Conservation (phyloP, 2,797 vertebrate genomes). For the Etheostoma perlongum region DNA sequence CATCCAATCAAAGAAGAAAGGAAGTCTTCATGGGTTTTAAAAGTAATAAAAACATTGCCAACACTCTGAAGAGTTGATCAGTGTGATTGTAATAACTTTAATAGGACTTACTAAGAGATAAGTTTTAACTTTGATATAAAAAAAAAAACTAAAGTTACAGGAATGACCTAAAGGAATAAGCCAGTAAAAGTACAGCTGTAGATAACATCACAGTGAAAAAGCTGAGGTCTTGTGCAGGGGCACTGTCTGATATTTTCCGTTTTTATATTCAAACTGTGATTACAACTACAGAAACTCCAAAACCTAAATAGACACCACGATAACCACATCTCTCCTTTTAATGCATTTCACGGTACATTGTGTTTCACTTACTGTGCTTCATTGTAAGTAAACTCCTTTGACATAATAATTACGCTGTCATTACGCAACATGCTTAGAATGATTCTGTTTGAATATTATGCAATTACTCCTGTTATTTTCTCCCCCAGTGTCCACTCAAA, state of each 20-base stretch:
- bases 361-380: conserved; percentile 24
- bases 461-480: conserved; percentile 60
- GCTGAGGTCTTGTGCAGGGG: conserved; percentile 1
- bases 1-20: conserved; percentile 12
- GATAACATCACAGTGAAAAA: conserved; percentile 29
- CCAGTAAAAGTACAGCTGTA: conserved; percentile 8
- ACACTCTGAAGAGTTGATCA: conserved; percentile 9
- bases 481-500: conserved; percentile 43
- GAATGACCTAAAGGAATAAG: conserved; percentile 8
- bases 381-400: conserved; percentile 34
- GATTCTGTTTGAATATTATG: conserved; percentile 55
- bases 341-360: conserved; percentile 17
- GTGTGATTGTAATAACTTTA: conserved; percentile 20
- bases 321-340: background rate
- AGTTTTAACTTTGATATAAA: conserved; percentile 16
- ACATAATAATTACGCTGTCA: conserved; percentile 46
- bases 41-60: conserved; percentile 7
- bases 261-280: conserved; percentile 38
- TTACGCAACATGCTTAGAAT: conserved; percentile 42
- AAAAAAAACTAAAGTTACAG: conserved; percentile 7
- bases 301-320: background rate
- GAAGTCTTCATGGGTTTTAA: conserved; percentile 13
- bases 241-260: conserved; percentile 17
- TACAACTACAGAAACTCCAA: background rate
- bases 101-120: conserved; percentile 6